These are phyloP conservation scores for Podarcis siculus DNA, from an alignment of 2,797 vertebrate genomes.

Conservation along the genomic window DNA sequence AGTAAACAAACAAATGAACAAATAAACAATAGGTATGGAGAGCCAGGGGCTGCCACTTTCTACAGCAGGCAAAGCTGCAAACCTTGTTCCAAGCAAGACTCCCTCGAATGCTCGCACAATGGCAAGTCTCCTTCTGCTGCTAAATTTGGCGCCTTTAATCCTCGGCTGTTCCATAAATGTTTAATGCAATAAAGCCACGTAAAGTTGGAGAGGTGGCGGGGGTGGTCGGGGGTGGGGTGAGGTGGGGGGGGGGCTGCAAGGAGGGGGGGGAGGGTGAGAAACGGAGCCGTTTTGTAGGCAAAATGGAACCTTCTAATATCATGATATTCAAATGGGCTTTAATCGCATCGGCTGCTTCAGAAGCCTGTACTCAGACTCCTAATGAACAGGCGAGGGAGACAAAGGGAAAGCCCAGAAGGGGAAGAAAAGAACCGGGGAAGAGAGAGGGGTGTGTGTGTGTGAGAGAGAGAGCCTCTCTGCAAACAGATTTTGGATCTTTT, in stretches of 20 bases:
- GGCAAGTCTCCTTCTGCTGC: background rate
- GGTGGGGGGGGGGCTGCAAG: rapidly evolving
- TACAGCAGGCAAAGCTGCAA: too few relatives aligned
- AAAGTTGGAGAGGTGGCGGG: background rate
- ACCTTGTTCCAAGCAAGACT: rapidly evolving
- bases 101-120: background rate
- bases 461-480: slow-evolving; percentile 53
- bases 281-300: slow-evolving; percentile 69
- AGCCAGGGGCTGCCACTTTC: background rate
- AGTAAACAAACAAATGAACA: too few relatives aligned
- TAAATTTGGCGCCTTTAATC: slow-evolving; percentile 74
- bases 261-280: slow-evolving; percentile 59
- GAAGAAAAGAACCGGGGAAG: background rate
- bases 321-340: slow-evolving; percentile 70
- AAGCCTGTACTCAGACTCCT: slow-evolving; percentile 61
- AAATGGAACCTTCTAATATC: slow-evolving; percentile 68
- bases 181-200: slow-evolving; percentile 74
- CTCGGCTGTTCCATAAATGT: slow-evolving; percentile 71
- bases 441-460: slow-evolving; percentile 24
- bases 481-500: slow-evolving; percentile 25
- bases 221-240: too few relatives aligned
- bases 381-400: slow-evolving; percentile 62
- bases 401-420: background rate
- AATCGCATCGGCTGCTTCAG: slow-evolving; percentile 56
- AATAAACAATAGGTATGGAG: too few relatives aligned